Base-by-base conservation (phyloP, 1,140 invertebrate species). In the Physella acuta region DNA sequence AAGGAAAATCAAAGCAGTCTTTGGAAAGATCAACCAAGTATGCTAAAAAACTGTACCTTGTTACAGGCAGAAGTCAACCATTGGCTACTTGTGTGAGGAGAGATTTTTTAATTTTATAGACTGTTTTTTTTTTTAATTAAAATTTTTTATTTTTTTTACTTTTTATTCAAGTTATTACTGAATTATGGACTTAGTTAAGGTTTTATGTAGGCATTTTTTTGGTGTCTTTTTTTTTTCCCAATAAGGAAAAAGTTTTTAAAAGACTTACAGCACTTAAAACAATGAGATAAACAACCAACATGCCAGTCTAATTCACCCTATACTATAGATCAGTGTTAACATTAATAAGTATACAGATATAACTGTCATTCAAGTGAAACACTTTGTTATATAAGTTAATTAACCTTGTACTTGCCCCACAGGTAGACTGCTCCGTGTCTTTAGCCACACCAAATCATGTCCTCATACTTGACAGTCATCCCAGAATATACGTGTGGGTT, bases 401-500 rank as follows among this genome's bases (percentile, higher is more conserved):
- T n/a, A n/a, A n/a, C n/a, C n/a, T 2, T 60, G 2, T 60, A 60
- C 44, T 8, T 34, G 4, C 2, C 30, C 14, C 31, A 1, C 49
- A 64, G 62, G 52, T 52, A 16, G 31, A 64, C 26, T 52, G 44
- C 52, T 64, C 62, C 30, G 49, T 16, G 1, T 28, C 28, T 30
- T 5, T 30, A 31, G 28, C 33, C 3, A 34, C 62, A 30, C 11
- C 3, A 26, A 36, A 64, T 33, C 8, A 34, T 31, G 49, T 52
- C 5, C 37, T 64, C 58, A 71, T 78, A 1, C 62, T 78, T 24
- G 76, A 78, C 63, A 72, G 75, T 2, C 75, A 72, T 49, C 76
- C 76, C 5, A 56, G 76, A 36, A 73, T 78, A 34, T 78, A 78
- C 52, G 73, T 78, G 26, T 78, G 76, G 75, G 61, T 76, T 11